Base-by-base conservation (phyloP, 2,888 invertebrate genomes). In the Nudaria mundana region DNA sequence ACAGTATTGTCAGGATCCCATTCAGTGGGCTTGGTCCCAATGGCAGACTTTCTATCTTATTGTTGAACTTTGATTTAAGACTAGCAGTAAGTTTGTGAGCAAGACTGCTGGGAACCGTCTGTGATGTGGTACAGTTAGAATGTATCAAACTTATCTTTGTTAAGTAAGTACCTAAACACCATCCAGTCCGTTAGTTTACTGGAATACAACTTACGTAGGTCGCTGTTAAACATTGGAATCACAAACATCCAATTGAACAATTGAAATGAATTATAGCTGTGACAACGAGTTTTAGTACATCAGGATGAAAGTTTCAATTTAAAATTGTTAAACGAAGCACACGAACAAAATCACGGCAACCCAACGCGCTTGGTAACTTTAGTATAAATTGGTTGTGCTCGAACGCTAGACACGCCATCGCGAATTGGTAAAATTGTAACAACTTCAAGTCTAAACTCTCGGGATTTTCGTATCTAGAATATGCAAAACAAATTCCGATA, bases 51-150 rank as follows among this genome's bases (percentile, higher is more conserved):
- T 66, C 68, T 59, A 71, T 74, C 72, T 68, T 69, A 78, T 78
- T 78, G 76, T 78, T 70, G 58, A 65, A 70, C 66, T 70, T 70
- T 78, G 77, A 66, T 64, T 66, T 63, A 64, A 53, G 60, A 52
- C 34, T 24, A 40, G 37, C 46, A 55, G 55, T 53, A 58, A 66
- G 63, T 61, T 63, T 40, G 42, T 32, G 42, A 48, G 50, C 30
- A 30, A 52, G 48, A 63, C 54, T 64, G 66, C 59, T 50, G 54
- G 44, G 37, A 32, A 31, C 30, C 38, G 28, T 34, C 38, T 33
- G 11, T 18, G 6, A 5, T 43, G 20, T 40, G 48, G 23, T 29
- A 26, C 20, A 34, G 32, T 34, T 5, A 33, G 4, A 35, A 28
- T 41, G 47, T 43, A 24, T 41, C 30, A 14, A 25, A 14, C 12